phyloP scores from a whole-genome alignment of 92 coral and sea anemone species.

The Meandrina meandrites region DNA sequence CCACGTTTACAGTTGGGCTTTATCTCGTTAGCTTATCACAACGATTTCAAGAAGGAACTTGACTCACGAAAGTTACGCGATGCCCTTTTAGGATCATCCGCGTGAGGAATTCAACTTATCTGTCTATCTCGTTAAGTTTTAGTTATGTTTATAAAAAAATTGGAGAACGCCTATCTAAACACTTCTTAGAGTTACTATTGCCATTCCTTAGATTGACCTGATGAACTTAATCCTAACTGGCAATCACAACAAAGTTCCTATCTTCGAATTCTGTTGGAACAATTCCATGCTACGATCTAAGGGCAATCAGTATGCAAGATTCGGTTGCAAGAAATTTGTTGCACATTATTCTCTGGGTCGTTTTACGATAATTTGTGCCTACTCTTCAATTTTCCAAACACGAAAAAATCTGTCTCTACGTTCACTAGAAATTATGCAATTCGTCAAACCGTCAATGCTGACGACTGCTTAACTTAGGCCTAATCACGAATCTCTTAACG shows the following conservation, averaged over 20 bases:
- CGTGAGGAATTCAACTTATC: neutral
- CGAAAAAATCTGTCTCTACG: neutral
- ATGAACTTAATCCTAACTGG: neutral
- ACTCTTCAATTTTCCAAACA: neutral
- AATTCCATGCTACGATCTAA: neutral
- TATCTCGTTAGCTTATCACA: neutral
- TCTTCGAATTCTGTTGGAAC: neutral
- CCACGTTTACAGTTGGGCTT: conserved; percentile 1
- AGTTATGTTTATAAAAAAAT: neutral
- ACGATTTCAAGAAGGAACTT: neutral
- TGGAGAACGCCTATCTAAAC: neutral
- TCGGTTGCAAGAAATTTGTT: neutral
- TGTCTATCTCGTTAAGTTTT: neutral
- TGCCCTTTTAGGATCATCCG: neutral
- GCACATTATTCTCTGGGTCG: neutral
- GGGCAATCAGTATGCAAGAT: neutral
- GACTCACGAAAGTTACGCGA: neutral
- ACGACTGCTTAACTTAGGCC: too few relatives aligned
- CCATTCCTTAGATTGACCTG: neutral
- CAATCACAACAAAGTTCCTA: neutral
- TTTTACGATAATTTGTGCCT: neutral
- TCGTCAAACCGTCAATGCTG: neutral
- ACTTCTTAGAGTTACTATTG: neutral
- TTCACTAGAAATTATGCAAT: neutral
- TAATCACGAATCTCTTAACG: too few relatives aligned